Evolutionary conservation across 2,888 invertebrate species (phyloP), one percentile per base, ranked within the genome.

Genomic region (Yponomeuta evonymella): DNA sequence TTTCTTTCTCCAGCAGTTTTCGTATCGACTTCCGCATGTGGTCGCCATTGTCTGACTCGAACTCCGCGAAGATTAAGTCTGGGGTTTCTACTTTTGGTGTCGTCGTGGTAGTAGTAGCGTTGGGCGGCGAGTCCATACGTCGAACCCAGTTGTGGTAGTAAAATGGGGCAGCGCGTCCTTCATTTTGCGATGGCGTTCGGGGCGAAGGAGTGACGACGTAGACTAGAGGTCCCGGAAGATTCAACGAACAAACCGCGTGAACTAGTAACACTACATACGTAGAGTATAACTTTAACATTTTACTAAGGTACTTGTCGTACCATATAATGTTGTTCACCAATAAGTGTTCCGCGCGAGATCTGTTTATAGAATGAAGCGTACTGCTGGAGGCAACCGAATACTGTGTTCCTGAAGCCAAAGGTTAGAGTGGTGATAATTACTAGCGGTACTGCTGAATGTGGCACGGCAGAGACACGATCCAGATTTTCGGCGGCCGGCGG

Each of bases 11-110:
- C 62, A 92, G 75, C 63, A 92, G 75, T 72, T 90, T 89, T 71
- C 89, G 81, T 71, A 92, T 87, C 5, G 89, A 88, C 77, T 91
- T 91, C 72, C 75, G 78, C 80, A 84, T 82, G 62, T 82, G 77
- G 51, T 79, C 77, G 68, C 80, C 82, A 2, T 75, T 78, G 58
- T 84, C 84, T 1, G 88, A 83, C 77, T 91, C 91, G 72, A 92
- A 92, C 75, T 92, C 92, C 0, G 92, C 92, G 75, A 92, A 91
- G 77, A 92, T 92, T 67, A 92, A 79, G 76, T 92, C 92, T 0
- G 90, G 92, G 1, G 89, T 88, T 72, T 85, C 81, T 48, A 79
- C 76, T 74, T 78, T 84, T 8, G 79, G 76, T 23, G 80, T 76
- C 5, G 76, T 76, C 23, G 81, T 81, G 0, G 83, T 82, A 2